phyloP scores from a whole-genome alignment of 2,113 vertebrate species.

The Ptyas mucosa region DNA sequence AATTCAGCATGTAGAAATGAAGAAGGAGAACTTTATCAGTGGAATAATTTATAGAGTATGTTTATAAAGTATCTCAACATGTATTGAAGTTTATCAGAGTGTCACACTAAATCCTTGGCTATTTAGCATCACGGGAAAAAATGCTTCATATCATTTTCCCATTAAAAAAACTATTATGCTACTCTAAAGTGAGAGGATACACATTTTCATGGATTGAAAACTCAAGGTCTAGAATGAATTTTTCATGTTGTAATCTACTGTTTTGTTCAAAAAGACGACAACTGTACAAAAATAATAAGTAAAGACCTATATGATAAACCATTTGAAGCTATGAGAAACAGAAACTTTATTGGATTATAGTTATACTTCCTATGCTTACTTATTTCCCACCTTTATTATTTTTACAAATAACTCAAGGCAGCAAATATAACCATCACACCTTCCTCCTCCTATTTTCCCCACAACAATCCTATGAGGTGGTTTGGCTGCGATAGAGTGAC shows the following conservation, averaged over 20 bases:
- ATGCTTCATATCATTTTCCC: neutral
- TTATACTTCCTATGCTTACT: neutral
- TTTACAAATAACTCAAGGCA: neutral
- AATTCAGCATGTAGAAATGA: neutral
- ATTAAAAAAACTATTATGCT: neutral
- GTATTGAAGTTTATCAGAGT: neutral
- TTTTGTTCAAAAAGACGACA: neutral
- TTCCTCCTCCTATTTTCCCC: neutral
- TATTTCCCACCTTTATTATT: neutral
- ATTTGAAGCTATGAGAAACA: neutral
- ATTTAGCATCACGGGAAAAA: neutral
- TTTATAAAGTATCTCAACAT: neutral
- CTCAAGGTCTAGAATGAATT: neutral
- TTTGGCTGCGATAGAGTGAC: neutral
- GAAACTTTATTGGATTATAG: neutral
- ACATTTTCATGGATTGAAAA: neutral
- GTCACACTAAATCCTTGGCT: neutral
- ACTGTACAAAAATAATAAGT: neutral
- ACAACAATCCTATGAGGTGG: neutral
- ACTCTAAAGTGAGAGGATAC: too few relatives aligned
- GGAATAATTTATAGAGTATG: neutral
- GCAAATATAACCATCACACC: neutral
- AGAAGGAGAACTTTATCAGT: neutral
- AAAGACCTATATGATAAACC: neutral
- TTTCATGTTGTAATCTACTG: neutral